phyloP scores from a whole-genome alignment of 2,888 invertebrate genomes.

The Abrostola triplasia region DNA sequence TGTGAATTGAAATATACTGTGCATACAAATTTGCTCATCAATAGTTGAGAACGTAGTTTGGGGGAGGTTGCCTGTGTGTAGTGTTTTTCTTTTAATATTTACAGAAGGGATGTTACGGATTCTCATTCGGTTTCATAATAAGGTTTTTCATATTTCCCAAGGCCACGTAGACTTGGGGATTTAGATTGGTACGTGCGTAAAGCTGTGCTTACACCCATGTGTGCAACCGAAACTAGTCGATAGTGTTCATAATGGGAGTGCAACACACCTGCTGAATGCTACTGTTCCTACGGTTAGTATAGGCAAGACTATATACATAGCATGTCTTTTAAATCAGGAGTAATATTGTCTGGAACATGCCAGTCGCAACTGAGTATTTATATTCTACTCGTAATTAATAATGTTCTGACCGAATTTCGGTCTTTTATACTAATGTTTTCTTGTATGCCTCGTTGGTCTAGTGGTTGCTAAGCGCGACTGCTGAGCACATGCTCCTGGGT shows the following conservation, averaged over 20 bases:
- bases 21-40: slow-evolving; percentile 64
- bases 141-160: slow-evolving; percentile 23
- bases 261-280: too few relatives aligned
- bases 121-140: slow-evolving; percentile 40
- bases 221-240: neutral
- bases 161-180: slow-evolving; percentile 9
- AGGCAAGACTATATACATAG: too few relatives aligned
- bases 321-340: too few relatives aligned
- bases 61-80: slow-evolving; percentile 46
- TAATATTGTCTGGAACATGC: too few relatives aligned
- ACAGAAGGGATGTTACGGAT: slow-evolving; percentile 60
- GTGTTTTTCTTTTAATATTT: slow-evolving; percentile 57
- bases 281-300: too few relatives aligned
- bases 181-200: slow-evolving; percentile 30
- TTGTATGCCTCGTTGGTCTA: too few relatives aligned
- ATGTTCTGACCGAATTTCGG: too few relatives aligned
- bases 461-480: too few relatives aligned
- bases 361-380: too few relatives aligned
- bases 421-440: too few relatives aligned
- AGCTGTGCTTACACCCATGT: slow-evolving; percentile 33
- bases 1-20: slow-evolving; percentile 60
- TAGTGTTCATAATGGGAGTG: neutral
- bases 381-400: too few relatives aligned
- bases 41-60: slow-evolving; percentile 53
- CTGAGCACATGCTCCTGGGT: too few relatives aligned